Conservation (phyloP, 2,113 vertebrate genomes). For the Murina feae region DNA sequence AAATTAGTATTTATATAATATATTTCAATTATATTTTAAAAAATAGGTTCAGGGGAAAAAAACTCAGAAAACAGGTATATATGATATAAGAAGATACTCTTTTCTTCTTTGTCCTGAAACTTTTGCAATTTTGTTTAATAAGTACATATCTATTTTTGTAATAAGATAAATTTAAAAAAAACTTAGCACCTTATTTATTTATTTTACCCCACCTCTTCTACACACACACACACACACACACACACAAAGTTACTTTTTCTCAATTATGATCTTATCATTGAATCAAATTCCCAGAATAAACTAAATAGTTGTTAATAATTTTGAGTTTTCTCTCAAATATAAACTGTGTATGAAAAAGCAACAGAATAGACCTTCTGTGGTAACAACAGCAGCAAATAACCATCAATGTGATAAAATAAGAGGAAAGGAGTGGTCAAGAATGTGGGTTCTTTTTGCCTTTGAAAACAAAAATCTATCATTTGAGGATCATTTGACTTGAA, state of each 20-base stretch:
- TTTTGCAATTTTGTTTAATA: neutral
- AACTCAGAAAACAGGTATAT: neutral
- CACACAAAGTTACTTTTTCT: neutral
- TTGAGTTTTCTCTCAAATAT: neutral
- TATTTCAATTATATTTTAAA: neutral
- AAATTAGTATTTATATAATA: neutral
- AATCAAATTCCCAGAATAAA: neutral
- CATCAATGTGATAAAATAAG: neutral
- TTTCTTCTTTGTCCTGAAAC: neutral
- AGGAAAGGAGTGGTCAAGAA: neutral
- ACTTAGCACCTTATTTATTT: neutral
- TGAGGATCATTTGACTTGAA: neutral
- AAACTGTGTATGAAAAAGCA: neutral
- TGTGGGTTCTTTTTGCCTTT: neutral
- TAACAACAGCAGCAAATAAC: neutral
- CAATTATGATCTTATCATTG: neutral
- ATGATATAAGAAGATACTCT: neutral
- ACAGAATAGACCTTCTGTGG: neutral
- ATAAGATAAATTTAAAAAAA: neutral
- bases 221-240: neutral
- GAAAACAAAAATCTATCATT: neutral
- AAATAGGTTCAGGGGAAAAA: neutral
- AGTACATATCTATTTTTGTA: neutral
- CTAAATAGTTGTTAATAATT: neutral
- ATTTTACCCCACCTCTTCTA: neutral